Conservation (phyloP, 2,888 invertebrate species). For the Netelia fuscicornis region DNA sequence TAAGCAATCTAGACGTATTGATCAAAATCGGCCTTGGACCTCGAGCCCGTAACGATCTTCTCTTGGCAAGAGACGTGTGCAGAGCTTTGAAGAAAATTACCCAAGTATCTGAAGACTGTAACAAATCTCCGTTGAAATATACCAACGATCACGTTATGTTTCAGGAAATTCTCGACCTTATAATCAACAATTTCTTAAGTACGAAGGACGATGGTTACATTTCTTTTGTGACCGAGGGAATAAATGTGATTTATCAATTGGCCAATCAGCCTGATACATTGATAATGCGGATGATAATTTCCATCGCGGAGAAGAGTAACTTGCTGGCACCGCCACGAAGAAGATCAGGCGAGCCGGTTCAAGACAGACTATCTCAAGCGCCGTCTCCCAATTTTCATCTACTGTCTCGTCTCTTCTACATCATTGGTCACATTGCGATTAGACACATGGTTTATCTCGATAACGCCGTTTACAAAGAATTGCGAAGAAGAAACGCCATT, state of each 20-base stretch:
- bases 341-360: not conserved
- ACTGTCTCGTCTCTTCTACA: constrained; percentile 85
- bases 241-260: constrained; percentile 80
- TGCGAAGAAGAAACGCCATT: constrained; percentile 88
- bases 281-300: constrained; percentile 74
- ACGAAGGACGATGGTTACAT: constrained; percentile 86
- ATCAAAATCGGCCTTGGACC: constrained; percentile 89
- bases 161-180: constrained; percentile 84
- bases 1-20: constrained; percentile 91
- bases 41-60: constrained; percentile 85
- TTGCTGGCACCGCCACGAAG: constrained; percentile 50
- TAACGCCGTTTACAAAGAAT: constrained; percentile 92
- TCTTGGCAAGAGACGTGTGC: constrained; percentile 87
- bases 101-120: constrained; percentile 80
- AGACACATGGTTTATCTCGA: constrained; percentile 94
- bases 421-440: constrained; percentile 92
- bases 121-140: constrained; percentile 83
- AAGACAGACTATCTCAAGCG: not conserved
- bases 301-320: constrained; percentile 69
- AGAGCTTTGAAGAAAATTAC: constrained; percentile 86
- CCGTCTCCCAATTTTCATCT: constrained; percentile 54
- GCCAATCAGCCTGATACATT: constrained; percentile 87
- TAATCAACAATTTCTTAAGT: constrained; percentile 85
- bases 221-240: constrained; percentile 86
- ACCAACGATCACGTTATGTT: constrained; percentile 87